Evolutionary conservation across 1,140 invertebrate species (phyloP).

Genomic region (Hetaerina americana): DNA sequence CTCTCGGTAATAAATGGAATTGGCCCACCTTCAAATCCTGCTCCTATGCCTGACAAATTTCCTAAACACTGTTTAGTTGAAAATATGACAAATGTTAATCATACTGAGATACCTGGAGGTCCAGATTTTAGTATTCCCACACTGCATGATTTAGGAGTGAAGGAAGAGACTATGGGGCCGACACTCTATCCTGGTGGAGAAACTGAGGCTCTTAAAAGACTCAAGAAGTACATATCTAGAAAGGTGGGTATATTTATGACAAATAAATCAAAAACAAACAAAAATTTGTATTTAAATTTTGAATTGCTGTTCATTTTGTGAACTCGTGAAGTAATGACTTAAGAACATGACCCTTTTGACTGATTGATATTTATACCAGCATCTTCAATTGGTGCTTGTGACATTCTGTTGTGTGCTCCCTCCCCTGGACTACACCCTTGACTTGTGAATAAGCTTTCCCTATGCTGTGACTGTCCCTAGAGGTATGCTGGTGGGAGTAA

Average conservation of each 20-base stretch:
- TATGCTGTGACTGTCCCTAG: too few relatives aligned
- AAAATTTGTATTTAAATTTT: too few relatives aligned
- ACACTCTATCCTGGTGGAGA: constrained; percentile 51
- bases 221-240: constrained; percentile 41
- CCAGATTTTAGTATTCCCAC: constrained; percentile 42
- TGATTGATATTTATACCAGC: too few relatives aligned
- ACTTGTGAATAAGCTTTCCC: too few relatives aligned
- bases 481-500: too few relatives aligned
- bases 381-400: too few relatives aligned
- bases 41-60: constrained; percentile 32
- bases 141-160: constrained; percentile 41
- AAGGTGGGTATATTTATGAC: constrained; percentile 28
- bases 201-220: constrained; percentile 46
- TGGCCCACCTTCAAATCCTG: constrained; percentile 34
- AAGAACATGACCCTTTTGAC: too few relatives aligned
- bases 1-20: constrained; percentile 42
- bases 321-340: too few relatives aligned
- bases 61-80: constrained; percentile 31
- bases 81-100: not conserved
- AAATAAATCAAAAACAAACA: too few relatives aligned
- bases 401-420: too few relatives aligned
- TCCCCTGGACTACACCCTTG: too few relatives aligned
- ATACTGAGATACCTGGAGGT: not conserved
- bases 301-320: too few relatives aligned
- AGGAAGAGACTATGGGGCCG: constrained; percentile 28